Evolutionary conservation across 2,797 vertebrate species (phyloP), one percentile per base, ranked within the genome.

Genomic region (Neosilurus hyrtlii): DNA sequence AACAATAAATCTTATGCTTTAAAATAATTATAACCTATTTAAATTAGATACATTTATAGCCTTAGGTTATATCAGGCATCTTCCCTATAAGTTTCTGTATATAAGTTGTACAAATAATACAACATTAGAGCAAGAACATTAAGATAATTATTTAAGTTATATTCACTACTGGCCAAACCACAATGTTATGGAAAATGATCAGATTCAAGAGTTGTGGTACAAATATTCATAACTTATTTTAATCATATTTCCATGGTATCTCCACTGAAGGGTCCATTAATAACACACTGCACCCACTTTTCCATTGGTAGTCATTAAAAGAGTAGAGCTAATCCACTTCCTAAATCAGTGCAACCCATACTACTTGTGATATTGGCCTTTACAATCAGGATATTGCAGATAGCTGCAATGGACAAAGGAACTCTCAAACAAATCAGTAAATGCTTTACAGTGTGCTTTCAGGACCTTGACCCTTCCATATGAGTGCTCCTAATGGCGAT

Each of bases 371-470:
- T 54, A 24, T 16, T 71, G 49, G 43, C 43, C 22, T 72, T 72
- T 72, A 49, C 49, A 71, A 51, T 24, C 51, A 24, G 49, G n/a
- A 24, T 72, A 52, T 24, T 72, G 49, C 7, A 24, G 22, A 72
- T n/a, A 43, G 43, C 22, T 51, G 68, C 43, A 71, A 74, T 56
- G 72, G 57, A 9, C 52, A 74, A 74, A 57, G 20, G 26, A 74
- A 56, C 52, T 20, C 52, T 73, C 16, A 56, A 54, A 14, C 15
- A 73, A 73, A 73, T 9, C 71, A 56, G 24, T 30, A 11, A 30
- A 30, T 73, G 51, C 1, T 73, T 56, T 73, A 30, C 30, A 56
- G 71, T 56, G 51, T 54, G 24, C 49, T 26, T 49, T 54, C 24
- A 26, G 51, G n/a, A 73, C 54, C 51, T 51, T 73, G 51, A 24